phyloP scores from a whole-genome alignment of 2,888 invertebrate species.

The Amphiduros pacificus region DNA sequence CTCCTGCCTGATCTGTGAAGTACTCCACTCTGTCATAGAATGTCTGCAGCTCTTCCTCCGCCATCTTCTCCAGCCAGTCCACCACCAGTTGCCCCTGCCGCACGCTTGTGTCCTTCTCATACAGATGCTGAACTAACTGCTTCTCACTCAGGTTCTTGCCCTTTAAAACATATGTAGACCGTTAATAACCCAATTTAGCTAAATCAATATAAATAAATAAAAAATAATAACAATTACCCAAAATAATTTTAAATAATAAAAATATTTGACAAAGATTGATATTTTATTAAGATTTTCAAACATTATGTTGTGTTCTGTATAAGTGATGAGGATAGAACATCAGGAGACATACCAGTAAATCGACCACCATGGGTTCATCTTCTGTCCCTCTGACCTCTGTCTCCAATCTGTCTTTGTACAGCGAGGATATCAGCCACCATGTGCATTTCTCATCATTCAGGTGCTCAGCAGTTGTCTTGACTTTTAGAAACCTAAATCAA shows the following conservation, averaged over 20 bases:
- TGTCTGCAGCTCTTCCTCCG: conserved; percentile 65
- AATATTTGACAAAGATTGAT: too few species aligned
- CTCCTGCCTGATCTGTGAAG: conserved; percentile 79
- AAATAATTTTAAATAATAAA: too few species aligned
- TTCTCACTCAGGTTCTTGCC: conserved; percentile 65
- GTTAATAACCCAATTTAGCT: too few species aligned
- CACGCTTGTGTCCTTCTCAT: conserved; percentile 65
- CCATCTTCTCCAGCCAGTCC: conserved; percentile 89
- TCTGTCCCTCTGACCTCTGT: conserved; percentile 31
- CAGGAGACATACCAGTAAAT: conserved; percentile 22
- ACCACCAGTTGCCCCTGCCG: conserved; percentile 73
- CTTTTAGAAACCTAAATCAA: conserved; percentile 52
- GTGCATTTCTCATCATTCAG: conserved; percentile 83
- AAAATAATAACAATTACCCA: too few species aligned
- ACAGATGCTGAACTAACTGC: conserved; percentile 66
- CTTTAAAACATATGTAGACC: conserved; percentile 32
- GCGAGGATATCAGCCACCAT: conserved; percentile 80
- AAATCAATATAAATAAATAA: too few species aligned
- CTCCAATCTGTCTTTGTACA: conserved; percentile 79
- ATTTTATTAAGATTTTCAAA: too few species aligned
- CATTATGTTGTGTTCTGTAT: too few species aligned
- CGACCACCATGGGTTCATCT: conserved; percentile 24
- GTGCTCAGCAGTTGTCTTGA: conserved; percentile 40
- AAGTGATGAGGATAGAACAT: too few species aligned
- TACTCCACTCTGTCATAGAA: conserved; percentile 67